Percentiles rank a stretch among this genome's conserved stretches.
Conservation (phyloP, 1,140 invertebrate genomes). For the Drosophila persimilis region DNA sequence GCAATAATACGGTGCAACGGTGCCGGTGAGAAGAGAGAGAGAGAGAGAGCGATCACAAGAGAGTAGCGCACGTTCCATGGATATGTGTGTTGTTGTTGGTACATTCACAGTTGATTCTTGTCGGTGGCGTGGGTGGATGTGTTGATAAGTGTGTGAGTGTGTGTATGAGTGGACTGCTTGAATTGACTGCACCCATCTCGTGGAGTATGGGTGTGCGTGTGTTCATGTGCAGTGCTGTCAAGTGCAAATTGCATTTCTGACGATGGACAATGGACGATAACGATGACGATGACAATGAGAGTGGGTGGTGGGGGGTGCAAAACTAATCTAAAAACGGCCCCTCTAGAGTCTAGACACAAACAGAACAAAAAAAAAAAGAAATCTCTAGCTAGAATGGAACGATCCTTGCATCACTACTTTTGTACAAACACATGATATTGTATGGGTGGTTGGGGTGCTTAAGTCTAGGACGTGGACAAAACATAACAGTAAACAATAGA, state of each 20-base stretch:
- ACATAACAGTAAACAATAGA: constrained; percentile 15
- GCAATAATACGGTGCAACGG: constrained; percentile 21
- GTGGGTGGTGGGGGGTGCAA: constrained; percentile 22
- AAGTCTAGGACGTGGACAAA: constrained; percentile 56
- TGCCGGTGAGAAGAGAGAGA: constrained; percentile 20
- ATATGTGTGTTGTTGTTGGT: constrained; percentile 12
- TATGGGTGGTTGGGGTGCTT: constrained; percentile 54
- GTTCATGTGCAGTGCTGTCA: constrained; percentile 32
- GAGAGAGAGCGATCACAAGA: constrained; percentile 17
- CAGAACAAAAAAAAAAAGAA: neutral
- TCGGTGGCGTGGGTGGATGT: neutral
- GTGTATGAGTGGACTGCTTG: neutral
- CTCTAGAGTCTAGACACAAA: constrained; percentile 45
- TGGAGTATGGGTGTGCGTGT: constrained; percentile 31
- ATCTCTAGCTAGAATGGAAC: constrained; percentile 34
- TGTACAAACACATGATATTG: constrained; percentile 9
- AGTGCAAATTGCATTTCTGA: constrained; percentile 43
- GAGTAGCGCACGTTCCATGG: constrained; percentile 36
- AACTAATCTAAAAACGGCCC: constrained; percentile 55
- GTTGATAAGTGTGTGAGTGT: neutral
- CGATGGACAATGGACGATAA: constrained; percentile 27
- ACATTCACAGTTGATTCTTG: constrained; percentile 13
- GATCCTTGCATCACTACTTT: constrained; percentile 19
- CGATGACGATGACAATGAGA: constrained; percentile 20
- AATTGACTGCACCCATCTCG: constrained; percentile 5